phyloP scores from a whole-genome alignment of 2,113 vertebrate species.

The Eclectus roratus region DNA sequence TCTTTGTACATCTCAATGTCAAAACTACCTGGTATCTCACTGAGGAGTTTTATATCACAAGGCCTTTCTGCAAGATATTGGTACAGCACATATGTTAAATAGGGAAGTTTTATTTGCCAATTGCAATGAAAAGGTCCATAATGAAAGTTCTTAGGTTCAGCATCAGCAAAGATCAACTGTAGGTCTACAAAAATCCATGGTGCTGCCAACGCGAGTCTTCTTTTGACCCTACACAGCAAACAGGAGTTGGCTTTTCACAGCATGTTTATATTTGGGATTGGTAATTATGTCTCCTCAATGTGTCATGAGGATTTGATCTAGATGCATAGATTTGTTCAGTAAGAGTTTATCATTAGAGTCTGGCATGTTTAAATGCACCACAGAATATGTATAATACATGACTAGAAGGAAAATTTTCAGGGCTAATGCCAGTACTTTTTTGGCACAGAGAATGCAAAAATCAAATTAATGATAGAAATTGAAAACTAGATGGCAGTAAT shows the following conservation, averaged over 20 bases:
- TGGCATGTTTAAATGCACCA: not conserved
- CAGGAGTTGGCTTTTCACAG: not conserved
- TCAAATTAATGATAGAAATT: not conserved
- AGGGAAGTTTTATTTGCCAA: not conserved
- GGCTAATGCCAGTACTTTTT: not conserved
- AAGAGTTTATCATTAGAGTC: not conserved
- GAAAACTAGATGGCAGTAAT: conserved; percentile 73
- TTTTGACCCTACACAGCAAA: not conserved
- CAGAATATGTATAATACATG: not conserved
- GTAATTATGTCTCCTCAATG: not conserved
- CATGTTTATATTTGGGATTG: not conserved
- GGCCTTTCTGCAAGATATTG: not conserved
- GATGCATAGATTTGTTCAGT: not conserved
- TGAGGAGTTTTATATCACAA: not conserved
- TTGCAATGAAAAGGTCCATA: not conserved
- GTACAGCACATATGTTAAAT: not conserved
- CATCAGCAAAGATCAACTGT: not conserved
- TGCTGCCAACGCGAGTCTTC: not conserved
- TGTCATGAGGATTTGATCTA: not conserved
- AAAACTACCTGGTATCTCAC: not conserved
- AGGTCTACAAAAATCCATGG: not conserved
- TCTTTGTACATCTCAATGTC: not conserved
- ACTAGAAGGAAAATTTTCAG: not conserved
- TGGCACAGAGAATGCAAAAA: not conserved
- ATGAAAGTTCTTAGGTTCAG: not conserved